Percentiles rank a stretch among this genome's conserved stretches.
Conservation (phyloP, 1,140 invertebrate genomes). For the Bombus haemorrhoidalis region DNA sequence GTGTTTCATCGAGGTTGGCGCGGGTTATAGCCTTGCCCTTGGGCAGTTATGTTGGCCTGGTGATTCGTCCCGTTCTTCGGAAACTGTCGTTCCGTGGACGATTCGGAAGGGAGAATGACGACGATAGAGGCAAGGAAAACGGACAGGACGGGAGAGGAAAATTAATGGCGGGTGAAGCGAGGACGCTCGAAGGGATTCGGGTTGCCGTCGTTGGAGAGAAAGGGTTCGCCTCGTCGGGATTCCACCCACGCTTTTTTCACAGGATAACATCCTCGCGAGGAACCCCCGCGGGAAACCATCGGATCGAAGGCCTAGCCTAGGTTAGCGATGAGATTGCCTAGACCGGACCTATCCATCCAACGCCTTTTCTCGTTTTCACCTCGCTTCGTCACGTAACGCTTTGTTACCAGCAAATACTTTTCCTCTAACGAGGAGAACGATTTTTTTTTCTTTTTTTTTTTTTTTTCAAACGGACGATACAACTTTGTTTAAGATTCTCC, state of each 20-base stretch:
- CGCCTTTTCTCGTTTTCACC: no score
- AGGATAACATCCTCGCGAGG: slow-evolving; percentile 74
- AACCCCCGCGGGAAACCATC: slow-evolving; percentile 44
- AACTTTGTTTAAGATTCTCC: no score
- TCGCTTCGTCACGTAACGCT: no score
- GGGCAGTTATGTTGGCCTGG: slow-evolving; percentile 74
- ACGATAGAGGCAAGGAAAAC: slow-evolving; percentile 1
- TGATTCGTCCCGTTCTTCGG: slow-evolving; percentile 75
- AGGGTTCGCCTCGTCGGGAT: slow-evolving; percentile 80
- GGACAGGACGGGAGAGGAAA: slow-evolving; percentile 15
- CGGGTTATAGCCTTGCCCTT: slow-evolving; percentile 46
- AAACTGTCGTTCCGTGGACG: slow-evolving; percentile 75
- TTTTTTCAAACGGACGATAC: no score
- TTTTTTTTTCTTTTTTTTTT: no score
- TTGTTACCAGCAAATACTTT: no score
- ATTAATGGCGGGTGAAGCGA: background rate
- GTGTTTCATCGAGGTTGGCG: slow-evolving; percentile 38
- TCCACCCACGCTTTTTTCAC: slow-evolving; percentile 83
- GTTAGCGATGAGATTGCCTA: background rate
- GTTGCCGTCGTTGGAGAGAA: slow-evolving; percentile 70
- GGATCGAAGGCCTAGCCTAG: slow-evolving; percentile 38
- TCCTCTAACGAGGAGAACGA: no score
- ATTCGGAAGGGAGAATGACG: slow-evolving; percentile 46
- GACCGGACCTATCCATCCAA: background rate
- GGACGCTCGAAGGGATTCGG: background rate